Percentiles rank a stretch among this genome's conserved stretches.
phyloP scores from a whole-genome alignment of 1,140 invertebrate genomes.

The Ganaspis sp. region DNA sequence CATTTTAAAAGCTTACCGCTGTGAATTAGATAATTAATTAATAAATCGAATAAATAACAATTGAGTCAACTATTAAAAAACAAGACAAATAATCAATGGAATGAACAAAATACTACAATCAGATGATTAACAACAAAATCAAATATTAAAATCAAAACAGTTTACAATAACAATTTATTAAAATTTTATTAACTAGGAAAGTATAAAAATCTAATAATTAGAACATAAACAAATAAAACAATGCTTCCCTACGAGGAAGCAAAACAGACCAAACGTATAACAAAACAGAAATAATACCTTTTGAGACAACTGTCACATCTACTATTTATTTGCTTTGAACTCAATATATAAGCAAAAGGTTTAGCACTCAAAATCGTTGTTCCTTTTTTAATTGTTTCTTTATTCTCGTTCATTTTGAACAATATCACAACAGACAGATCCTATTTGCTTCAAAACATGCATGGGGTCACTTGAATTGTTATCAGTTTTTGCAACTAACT shows the following conservation, averaged over 20 bases:
- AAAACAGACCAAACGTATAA: conserved; percentile 18
- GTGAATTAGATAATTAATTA: conserved; percentile 60
- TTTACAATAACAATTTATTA: too few relatives aligned
- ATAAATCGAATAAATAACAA: conserved; percentile 39
- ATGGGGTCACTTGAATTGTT: background rate
- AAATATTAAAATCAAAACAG: too few relatives aligned
- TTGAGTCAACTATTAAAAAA: too few relatives aligned
- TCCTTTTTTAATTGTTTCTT: conserved; percentile 69
- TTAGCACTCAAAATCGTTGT: conserved; percentile 77
- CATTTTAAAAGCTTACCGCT: conserved; percentile 85
- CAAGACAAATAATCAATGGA: too few relatives aligned
- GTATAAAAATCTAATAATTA: conserved; percentile 32
- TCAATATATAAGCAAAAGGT: conserved; percentile 80
- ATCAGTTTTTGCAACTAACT: background rate
- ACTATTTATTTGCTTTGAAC: conserved; percentile 77
- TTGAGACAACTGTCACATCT: conserved; percentile 81
- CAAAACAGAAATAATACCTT: conserved; percentile 71
- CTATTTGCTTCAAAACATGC: too few relatives aligned
- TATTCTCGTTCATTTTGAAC: conserved; percentile 36
- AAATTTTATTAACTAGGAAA: too few relatives aligned
- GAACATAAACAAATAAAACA: too few relatives aligned
- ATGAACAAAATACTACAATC: too few relatives aligned
- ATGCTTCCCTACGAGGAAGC: too few relatives aligned
- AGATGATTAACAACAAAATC: too few relatives aligned
- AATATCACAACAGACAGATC: too few relatives aligned